phyloP scores from a whole-genome alignment of 2,888 invertebrate genomes.

The Hemithea aestivaria region DNA sequence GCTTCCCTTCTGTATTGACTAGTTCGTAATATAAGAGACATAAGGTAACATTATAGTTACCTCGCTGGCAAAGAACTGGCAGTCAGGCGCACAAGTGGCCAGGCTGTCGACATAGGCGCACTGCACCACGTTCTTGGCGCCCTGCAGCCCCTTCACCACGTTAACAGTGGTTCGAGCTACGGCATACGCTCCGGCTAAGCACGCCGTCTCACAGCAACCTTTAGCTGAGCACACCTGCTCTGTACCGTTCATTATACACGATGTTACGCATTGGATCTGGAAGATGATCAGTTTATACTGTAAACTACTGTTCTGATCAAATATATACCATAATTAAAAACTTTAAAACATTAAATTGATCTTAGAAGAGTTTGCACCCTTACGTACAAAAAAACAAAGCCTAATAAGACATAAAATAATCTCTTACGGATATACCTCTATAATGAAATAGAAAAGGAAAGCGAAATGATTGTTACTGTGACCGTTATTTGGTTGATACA shows the following conservation, averaged over 20 bases:
- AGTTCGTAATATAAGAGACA: no score
- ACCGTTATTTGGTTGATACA: no score
- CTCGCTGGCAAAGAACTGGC: slow-evolving; percentile 65
- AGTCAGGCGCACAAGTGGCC: slow-evolving; percentile 58
- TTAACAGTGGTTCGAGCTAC: slow-evolving; percentile 61
- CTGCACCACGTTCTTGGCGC: slow-evolving; percentile 47
- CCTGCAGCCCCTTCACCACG: slow-evolving; percentile 61
- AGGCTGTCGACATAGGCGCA: slow-evolving; percentile 64
- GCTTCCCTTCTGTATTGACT: slow-evolving; percentile 52
- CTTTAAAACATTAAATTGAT: no score
- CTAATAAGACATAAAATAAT: no score
- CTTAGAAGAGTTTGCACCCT: no score
- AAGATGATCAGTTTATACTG: slow-evolving; percentile 1
- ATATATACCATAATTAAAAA: no score
- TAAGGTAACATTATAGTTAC: no score
- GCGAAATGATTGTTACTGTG: no score
- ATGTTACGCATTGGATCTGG: slow-evolving; percentile 65
- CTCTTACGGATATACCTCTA: no score
- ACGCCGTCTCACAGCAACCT: slow-evolving; percentile 51
- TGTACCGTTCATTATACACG: slow-evolving; percentile 63
- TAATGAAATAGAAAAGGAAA: no score
- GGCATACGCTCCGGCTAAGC: slow-evolving; percentile 64
- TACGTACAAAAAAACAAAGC: no score
- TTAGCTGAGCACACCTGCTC: slow-evolving; percentile 57
- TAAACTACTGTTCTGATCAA: no score